These are phyloP conservation scores for Tretioscincus oriximinensis DNA, from an alignment of 2,113 vertebrate species.

Conservation along the genomic window DNA sequence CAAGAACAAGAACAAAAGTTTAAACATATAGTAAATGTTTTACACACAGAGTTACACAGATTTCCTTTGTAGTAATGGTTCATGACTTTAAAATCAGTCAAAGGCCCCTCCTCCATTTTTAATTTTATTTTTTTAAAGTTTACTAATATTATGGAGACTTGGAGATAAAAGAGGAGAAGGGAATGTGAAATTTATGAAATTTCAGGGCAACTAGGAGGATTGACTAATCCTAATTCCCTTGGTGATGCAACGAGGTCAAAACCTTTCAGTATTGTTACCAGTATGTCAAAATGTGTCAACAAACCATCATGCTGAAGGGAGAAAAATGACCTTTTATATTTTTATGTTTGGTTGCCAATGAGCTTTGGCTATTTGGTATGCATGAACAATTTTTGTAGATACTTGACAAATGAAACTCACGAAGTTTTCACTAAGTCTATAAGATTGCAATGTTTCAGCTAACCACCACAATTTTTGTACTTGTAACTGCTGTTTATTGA, in stretches of 20 bases:
- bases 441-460: conserved; percentile 54
- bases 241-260: conserved; percentile 72
- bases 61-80: conserved; percentile 11
- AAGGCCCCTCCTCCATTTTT: not conserved
- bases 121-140: conserved; percentile 30
- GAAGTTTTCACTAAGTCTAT: conserved; percentile 67
- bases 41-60: not conserved
- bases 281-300: conserved; percentile 86
- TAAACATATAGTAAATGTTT: not conserved
- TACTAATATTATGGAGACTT: conserved; percentile 36
- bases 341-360: conserved; percentile 67
- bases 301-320: conserved; percentile 75
- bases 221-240: conserved; percentile 60
- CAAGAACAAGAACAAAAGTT: not conserved
- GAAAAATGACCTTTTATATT: conserved; percentile 81
- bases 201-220: conserved; percentile 41
- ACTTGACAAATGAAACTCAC: conserved; percentile 73
- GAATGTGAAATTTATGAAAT: conserved; percentile 47
- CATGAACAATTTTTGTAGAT: conserved; percentile 71
- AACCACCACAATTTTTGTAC: conserved; percentile 58
- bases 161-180: conserved; percentile 12
- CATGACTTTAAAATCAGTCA: conserved; percentile 3
- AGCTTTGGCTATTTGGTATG: conserved; percentile 66
- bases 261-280: conserved; percentile 71
- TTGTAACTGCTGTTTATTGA: conserved; percentile 29